phyloP scores from a whole-genome alignment of 1,140 invertebrate species.

The Akabosia matsudoensis region DNA sequence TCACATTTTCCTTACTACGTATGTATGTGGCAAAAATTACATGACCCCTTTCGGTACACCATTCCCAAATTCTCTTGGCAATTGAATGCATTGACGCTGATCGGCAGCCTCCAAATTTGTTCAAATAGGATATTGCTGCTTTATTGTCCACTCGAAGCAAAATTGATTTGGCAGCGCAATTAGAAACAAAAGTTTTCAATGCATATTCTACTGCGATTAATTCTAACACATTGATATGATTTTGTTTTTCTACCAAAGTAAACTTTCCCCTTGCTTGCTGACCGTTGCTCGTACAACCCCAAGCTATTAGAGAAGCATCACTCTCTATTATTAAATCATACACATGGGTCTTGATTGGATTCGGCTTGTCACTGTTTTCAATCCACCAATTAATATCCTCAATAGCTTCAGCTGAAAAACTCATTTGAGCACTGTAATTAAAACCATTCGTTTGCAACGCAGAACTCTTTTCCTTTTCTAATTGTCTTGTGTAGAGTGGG shows the following conservation, averaged over 20 bases:
- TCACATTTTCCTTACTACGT: neutral
- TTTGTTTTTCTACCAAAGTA: neutral
- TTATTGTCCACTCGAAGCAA: neutral
- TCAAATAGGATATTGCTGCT: constrained; percentile 3
- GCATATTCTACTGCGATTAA: neutral
- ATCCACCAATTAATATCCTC: constrained; percentile 29
- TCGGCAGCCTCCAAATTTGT: neutral
- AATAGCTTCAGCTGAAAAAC: neutral
- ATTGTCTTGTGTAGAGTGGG: constrained; percentile 25
- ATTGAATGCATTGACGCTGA: neutral
- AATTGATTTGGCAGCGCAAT: neutral
- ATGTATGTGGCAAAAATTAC: neutral
- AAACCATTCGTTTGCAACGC: neutral
- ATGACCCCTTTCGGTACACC: neutral
- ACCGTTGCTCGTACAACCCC: neutral
- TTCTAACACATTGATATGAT: constrained; percentile 5
- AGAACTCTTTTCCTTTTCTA: neutral
- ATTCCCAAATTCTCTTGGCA: neutral
- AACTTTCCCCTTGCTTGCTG: neutral
- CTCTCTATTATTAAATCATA: constrained; percentile 21
- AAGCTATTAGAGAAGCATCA: constrained; percentile 27
- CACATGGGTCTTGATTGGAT: neutral
- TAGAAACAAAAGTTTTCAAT: neutral
- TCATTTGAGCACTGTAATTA: neutral
- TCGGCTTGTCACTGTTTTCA: neutral